Evolutionary conservation across 2,888 invertebrate species (phyloP).

Genomic region (Amiota mariae): DNA sequence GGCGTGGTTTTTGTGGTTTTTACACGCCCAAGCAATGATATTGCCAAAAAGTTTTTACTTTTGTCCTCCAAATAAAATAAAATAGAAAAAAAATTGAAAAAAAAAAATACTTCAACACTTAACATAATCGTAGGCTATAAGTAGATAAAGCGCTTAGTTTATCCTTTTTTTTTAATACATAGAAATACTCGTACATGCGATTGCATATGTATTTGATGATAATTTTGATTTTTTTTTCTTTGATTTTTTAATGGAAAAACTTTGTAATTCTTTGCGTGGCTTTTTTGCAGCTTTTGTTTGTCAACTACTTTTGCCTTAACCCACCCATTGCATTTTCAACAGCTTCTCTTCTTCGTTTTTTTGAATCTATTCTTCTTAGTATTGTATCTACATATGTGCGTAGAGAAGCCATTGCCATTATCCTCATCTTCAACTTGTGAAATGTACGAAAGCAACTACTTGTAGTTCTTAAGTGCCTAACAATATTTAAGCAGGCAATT

Average conservation of each 20-base stretch:
- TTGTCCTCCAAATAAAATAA: too few relatives aligned
- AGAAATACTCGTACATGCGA: not conserved
- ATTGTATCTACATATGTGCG: conserved; percentile 4
- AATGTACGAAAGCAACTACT: conserved; percentile 30
- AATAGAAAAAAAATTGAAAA: too few relatives aligned
- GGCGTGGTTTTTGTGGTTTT: conserved; percentile 25
- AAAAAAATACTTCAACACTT: conserved; percentile 19
- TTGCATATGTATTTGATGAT: not conserved
- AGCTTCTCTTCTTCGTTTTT: not conserved
- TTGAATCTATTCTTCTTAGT: conserved; percentile 7
- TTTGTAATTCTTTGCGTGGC: conserved; percentile 42
- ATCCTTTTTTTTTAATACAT: not conserved
- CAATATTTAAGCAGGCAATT: conserved; percentile 60
- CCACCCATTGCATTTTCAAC: conserved; percentile 3
- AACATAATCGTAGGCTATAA: conserved; percentile 28
- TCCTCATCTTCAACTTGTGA: conserved; percentile 5
- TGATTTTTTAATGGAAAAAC: conserved; percentile 54
- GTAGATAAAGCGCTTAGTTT: not conserved
- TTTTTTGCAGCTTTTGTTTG: conserved; percentile 9
- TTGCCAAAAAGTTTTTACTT: conserved; percentile 26
- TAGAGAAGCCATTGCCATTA: conserved; percentile 1
- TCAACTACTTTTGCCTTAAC: not conserved
- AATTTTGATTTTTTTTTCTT: conserved; percentile 2
- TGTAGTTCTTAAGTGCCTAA: conserved; percentile 59
- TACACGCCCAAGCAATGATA: conserved; percentile 29